Evolutionary conservation across 2,797 vertebrate genomes (phyloP).

Genomic region (Triplophysa bombifrons): DNA sequence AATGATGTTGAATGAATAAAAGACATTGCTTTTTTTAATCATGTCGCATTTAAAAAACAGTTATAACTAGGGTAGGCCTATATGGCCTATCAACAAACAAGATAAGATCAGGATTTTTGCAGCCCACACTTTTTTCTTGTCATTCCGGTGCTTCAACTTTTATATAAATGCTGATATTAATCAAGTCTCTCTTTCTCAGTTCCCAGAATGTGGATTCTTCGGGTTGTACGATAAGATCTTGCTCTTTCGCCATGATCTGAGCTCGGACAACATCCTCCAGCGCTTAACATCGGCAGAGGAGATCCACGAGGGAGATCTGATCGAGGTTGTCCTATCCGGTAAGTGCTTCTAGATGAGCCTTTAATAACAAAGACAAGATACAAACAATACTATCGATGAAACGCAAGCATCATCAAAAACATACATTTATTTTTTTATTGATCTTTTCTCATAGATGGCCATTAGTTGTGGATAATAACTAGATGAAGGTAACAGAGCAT

Average conservation of each 20-base stretch:
- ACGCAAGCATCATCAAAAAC: not conserved
- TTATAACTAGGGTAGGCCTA: too few species aligned
- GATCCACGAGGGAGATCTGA: slow-evolving; percentile 89
- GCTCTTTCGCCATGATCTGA: slow-evolving; percentile 95
- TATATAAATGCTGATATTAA: not conserved
- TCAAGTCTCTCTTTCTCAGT: slow-evolving; percentile 72
- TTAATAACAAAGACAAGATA: not conserved
- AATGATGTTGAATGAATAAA: too few species aligned
- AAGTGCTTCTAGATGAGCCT: slow-evolving; percentile 52
- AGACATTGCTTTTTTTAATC: too few species aligned
- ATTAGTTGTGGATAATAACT: too few species aligned
- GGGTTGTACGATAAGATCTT: slow-evolving; percentile 99
- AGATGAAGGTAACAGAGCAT: too few species aligned
- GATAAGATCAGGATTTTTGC: too few species aligned
- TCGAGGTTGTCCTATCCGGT: slow-evolving; percentile 94
- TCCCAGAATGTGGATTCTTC: slow-evolving; percentile 97
- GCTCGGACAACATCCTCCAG: slow-evolving; percentile 96
- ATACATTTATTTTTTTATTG: not conserved
- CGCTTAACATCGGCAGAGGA: slow-evolving; percentile 91
- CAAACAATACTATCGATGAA: not conserved
- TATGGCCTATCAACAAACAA: too few species aligned
- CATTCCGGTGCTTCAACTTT: too few species aligned
- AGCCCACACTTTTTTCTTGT: too few species aligned
- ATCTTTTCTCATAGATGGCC: too few species aligned
- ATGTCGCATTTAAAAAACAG: too few species aligned